Evolutionary conservation across 2,797 vertebrate species (phyloP).

Genomic region (Hydrocynus forskahlii): DNA sequence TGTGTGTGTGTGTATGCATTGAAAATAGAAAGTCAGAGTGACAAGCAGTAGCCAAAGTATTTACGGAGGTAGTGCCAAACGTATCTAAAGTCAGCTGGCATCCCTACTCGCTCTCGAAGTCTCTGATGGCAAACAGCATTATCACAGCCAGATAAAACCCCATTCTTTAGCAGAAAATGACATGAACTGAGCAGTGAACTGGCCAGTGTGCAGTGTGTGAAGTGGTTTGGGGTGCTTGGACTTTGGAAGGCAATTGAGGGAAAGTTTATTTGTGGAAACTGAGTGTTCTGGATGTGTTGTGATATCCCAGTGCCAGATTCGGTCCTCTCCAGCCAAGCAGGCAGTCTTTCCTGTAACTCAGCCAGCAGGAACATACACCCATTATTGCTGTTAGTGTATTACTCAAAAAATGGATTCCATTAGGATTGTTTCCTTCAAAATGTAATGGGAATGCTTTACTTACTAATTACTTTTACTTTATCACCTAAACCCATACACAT

Average conservation of each 20-base stretch:
- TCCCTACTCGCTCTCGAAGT: not conserved
- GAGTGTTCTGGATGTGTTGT: constrained; percentile 64
- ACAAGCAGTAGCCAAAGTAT: not conserved
- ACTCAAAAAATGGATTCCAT: too few relatives aligned
- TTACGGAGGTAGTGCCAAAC: not conserved
- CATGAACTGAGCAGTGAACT: not conserved
- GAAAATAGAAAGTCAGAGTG: not conserved
- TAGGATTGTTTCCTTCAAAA: too few relatives aligned
- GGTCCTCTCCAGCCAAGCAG: constrained; percentile 20
- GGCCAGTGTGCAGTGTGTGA: constrained; percentile 44
- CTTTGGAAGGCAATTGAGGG: constrained; percentile 47
- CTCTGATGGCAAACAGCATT: not conserved
- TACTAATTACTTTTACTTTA: too few relatives aligned
- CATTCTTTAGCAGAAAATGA: not conserved
- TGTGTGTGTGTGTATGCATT: not conserved
- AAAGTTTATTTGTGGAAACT: constrained; percentile 74
- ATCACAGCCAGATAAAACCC: not conserved
- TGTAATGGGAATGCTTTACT: not conserved
- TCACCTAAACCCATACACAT: too few relatives aligned
- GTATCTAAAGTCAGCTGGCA: not conserved
- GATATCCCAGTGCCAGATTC: constrained; percentile 56
- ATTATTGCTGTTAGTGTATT: not conserved
- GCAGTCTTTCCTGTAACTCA: constrained; percentile 6
- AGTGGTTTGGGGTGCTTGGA: constrained; percentile 61
- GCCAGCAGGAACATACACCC: constrained; percentile 14